phyloP scores from a whole-genome alignment of 2,797 vertebrate species.

The Cossypha niveicapilla region DNA sequence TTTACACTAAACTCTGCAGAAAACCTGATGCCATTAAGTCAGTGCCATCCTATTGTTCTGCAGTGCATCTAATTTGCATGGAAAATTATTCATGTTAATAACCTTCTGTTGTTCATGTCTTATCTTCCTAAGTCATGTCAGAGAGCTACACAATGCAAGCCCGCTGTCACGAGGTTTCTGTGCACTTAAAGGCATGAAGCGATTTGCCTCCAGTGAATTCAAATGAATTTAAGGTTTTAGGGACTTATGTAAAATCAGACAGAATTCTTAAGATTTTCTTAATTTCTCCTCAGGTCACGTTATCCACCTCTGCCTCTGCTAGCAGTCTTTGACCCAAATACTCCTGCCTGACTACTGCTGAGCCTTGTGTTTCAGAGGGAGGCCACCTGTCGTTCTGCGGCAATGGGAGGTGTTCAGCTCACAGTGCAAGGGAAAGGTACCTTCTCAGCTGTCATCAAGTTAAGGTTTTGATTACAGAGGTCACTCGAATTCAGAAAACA shows the following conservation, averaged over 20 bases:
- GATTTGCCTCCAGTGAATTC: neutral
- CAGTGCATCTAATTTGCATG: slow-evolving; percentile 14
- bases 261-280: neutral
- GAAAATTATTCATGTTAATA: slow-evolving; percentile 44
- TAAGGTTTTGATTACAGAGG: neutral
- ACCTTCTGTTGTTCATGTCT: slow-evolving; percentile 24
- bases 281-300: neutral
- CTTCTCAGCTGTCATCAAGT: neutral
- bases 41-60: neutral
- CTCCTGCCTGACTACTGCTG: neutral
- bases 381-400: fast-evolving
- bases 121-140: slow-evolving; percentile 30
- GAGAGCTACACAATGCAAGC: neutral
- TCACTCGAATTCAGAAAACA: neutral
- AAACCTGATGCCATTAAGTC: neutral
- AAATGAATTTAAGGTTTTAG: neutral
- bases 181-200: neutral
- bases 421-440: neutral
- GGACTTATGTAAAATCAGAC: neutral
- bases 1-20: neutral
- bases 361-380: neutral
- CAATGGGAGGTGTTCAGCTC: neutral
- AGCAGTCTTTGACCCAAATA: neutral
- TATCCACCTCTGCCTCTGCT: neutral
- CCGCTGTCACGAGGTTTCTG: neutral